These are phyloP conservation scores for Parapsyche elsis DNA, from an alignment of 1,140 invertebrate species.

Conservation along the genomic window DNA sequence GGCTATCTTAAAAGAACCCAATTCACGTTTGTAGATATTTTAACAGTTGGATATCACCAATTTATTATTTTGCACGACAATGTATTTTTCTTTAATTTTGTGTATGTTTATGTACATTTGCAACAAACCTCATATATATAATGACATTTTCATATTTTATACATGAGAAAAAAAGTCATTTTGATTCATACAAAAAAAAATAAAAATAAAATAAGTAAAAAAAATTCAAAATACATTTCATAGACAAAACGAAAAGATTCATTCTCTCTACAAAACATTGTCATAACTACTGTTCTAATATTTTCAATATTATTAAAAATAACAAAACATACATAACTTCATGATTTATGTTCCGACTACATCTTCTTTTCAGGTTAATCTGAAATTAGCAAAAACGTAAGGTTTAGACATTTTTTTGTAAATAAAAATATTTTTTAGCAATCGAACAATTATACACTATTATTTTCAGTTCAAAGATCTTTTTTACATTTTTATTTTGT, in stretches of 20 bases:
- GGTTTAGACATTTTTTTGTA: conserved; percentile 23
- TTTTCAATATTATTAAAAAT: neutral
- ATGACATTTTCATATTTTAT: neutral
- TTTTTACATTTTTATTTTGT: too few relatives aligned
- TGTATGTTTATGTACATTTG: conserved; percentile 33
- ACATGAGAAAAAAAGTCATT: neutral
- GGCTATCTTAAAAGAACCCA: too few relatives aligned
- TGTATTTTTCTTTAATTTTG: conserved; percentile 22
- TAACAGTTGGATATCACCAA: neutral
- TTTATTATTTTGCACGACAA: conserved; percentile 24
- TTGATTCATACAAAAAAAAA: neutral
- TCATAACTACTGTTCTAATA: neutral
- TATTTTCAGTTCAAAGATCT: too few relatives aligned
- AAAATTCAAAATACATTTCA: neutral
- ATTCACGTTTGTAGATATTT: conserved; percentile 23
- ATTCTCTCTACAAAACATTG: neutral
- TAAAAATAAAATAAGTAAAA: too few relatives aligned
- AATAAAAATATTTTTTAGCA: neutral
- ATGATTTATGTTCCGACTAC: neutral
- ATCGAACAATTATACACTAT: too few relatives aligned
- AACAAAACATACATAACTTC: neutral
- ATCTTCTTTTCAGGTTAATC: neutral
- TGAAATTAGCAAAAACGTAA: conserved; percentile 6
- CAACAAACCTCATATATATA: neutral
- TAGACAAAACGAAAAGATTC: neutral